Base-by-base conservation (phyloP, 2,888 invertebrate species). In the Pyrrhosoma nymphula region DNA sequence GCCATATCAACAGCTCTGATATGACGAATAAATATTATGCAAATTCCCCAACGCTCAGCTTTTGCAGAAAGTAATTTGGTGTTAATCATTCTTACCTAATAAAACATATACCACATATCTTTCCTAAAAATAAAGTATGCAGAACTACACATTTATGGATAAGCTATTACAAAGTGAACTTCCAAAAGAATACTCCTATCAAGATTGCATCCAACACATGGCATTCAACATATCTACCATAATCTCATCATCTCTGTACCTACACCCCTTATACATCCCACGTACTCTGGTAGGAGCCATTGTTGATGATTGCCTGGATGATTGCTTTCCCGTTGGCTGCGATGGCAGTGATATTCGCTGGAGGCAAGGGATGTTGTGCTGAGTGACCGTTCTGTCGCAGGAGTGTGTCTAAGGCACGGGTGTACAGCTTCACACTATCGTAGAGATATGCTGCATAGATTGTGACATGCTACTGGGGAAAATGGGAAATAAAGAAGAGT, bases 371-470 rank as follows among this genome's bases (percentile, higher is more conserved):
- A 2, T 75, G 39, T n/a, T 93, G 63, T 69, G 47, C 26, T 47
- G 93, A 69, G 69, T 93, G 93, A n/a, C 69, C 69, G 20, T 69
- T 75, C 95, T 97, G 97, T 20, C 96, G 96, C 95, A 99, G 97
- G 90, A 99, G 97, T 96, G 98, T 97, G 96, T 99, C 98, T 96
- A 99, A 97, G 0, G 99, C 99, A 96, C 97, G 98, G 47, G 99
- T 99, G 97, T 99, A 99, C 63, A 99, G 97, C 97, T 98, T 98
- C 82, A 99, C 98, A 0, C 99, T 99, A 97, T 99, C 99, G 97
- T 99, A 99, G 96, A 99, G 97, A 97, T 99, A 99, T 89, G 99
- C 99, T 95, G 99, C 99, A 97, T 99, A 99, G 96, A 99, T 98
- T 88, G 98, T 98, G 90, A 99, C 98, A 97, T 98, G 98, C 98